A percentile compares a stretch with the other conserved stretches of the same genome.
Evolutionary conservation across 2,797 vertebrate genomes (phyloP).

Genomic region (Scyliorhinus canicula): DNA sequence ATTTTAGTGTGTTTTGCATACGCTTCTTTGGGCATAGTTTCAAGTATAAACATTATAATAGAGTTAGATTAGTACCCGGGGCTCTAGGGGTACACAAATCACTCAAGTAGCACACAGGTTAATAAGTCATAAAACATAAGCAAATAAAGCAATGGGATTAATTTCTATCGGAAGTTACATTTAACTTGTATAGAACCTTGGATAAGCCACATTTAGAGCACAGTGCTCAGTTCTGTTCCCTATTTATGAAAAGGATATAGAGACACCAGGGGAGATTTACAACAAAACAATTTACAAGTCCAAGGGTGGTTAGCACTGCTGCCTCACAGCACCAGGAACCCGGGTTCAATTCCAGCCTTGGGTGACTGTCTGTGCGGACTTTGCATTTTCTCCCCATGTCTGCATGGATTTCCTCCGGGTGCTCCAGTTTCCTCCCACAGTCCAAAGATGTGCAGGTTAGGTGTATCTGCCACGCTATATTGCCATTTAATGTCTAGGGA

Average conservation of each 20-base stretch:
- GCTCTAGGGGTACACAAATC: background rate
- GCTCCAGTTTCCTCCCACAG: too few species aligned
- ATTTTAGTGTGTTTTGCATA: background rate
- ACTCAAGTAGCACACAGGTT: background rate
- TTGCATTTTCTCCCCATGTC: too few species aligned
- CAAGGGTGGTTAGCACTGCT: too few species aligned
- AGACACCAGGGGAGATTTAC: background rate
- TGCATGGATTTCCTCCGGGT: too few species aligned
- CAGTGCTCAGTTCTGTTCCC: background rate
- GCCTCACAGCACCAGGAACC: too few species aligned
- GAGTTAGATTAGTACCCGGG: background rate
- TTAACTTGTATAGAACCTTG: background rate
- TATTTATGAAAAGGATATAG: background rate
- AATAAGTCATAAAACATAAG: background rate
- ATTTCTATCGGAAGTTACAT: background rate
- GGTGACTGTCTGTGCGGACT: too few species aligned
- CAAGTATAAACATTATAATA: background rate
- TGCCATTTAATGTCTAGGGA: too few species aligned
- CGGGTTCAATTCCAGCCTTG: too few species aligned
- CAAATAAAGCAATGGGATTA: background rate
- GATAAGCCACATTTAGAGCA: background rate
- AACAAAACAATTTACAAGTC: background rate
- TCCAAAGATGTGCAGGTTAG: too few species aligned
- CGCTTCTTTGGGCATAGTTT: background rate
- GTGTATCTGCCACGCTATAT: too few species aligned